Base-by-base conservation (phyloP, 2,797 vertebrate genomes). In the Limosa lapponica region DNA sequence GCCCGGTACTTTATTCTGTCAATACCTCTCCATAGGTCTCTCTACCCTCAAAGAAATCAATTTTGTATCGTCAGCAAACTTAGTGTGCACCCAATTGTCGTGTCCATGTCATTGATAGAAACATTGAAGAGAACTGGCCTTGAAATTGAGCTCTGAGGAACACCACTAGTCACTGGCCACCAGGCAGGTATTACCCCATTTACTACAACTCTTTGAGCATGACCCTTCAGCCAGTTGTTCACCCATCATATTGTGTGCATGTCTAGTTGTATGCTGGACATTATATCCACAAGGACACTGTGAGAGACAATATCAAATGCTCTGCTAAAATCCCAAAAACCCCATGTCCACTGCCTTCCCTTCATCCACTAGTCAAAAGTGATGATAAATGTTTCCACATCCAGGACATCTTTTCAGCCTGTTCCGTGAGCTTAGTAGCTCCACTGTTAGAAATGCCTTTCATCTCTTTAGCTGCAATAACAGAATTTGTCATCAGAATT, bases 401-500 rank as follows among this genome's bases (percentile, higher is more conserved):
- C 17, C 7, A 41, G 25, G 7, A 28, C 19, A 36, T 39, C 39
- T 75, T 3, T 77, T 79, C 27, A 79, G 8, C 36, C 41, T 41
- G 6, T 61, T 92, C 7, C 4, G 2, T 37, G 11, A n/a, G 17
- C 27, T 79, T 44, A 67, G 22, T 39, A 82, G 2, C 19, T 18
- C 49, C 8, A 16, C 82, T 90, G 54, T 51, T 39, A 62, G 22
- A 69, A 39, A 36, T 20, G 37, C 11, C 5, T 46, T 30, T 55
- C 25, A 49, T 61, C 30, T 73, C 58, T 88, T 92, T 37, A 90
- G 32, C 43, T 91, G 83, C 14, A 87, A 27, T 41, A 74, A 28
- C 41, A 62, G 44, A 74, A 85, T 87, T 90, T 92, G 51, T 81
- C 79, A 70, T 73, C 71, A 37, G 73, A 90, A 93, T 93, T 73